phyloP scores from a whole-genome alignment of 2,888 invertebrate species.

The Zhuqinia jingwanae region DNA sequence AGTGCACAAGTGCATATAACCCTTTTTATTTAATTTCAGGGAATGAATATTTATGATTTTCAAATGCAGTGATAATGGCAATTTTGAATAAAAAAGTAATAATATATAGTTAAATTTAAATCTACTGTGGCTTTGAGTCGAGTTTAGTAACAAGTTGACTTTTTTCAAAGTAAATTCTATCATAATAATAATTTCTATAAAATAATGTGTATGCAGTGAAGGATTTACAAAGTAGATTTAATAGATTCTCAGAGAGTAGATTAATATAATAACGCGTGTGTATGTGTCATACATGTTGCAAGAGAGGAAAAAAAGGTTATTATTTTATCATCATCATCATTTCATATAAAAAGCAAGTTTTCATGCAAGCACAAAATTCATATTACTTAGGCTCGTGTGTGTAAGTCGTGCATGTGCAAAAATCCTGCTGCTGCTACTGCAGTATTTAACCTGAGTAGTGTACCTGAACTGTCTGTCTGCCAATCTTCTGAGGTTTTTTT shows the following conservation, averaged over 20 bases:
- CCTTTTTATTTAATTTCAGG: background rate
- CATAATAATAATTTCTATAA: no score
- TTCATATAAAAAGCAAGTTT: constrained; percentile 47
- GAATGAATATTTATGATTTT: constrained; percentile 38
- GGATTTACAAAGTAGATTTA: no score
- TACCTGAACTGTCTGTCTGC: no score
- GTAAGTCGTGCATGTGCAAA: constrained; percentile 1
- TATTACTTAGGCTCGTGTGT: no score
- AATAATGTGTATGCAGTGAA: no score
- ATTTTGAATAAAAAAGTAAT: constrained; percentile 14
- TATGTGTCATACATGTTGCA: no score
- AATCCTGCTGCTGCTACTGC: no score
- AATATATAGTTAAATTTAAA: background rate
- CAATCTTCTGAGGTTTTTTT: background rate
- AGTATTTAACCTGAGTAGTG: no score
- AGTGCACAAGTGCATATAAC: background rate
- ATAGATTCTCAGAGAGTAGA: no score
- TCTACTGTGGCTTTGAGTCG: constrained; percentile 21
- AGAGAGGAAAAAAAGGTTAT: background rate
- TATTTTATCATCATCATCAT: constrained; percentile 30
- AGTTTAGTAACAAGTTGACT: background rate
- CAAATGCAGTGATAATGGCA: constrained; percentile 7
- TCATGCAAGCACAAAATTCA: constrained; percentile 16
- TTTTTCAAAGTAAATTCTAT: background rate
- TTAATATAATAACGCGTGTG: no score